Base-by-base conservation (phyloP, 2,888 invertebrate genomes). In the Thumatha senex region DNA sequence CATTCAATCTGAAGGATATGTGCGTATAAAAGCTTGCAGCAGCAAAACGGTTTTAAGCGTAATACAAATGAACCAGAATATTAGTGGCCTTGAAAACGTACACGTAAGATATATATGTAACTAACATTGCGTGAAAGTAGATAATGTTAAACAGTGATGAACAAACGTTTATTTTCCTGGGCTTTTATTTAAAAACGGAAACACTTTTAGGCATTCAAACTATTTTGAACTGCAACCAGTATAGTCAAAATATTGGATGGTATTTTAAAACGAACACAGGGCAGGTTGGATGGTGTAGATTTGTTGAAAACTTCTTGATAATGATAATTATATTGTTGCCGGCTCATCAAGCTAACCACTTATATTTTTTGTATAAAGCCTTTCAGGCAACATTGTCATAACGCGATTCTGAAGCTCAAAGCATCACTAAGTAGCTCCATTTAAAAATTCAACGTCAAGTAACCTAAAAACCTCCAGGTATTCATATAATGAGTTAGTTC, bases 1-100 rank as follows among this genome's bases (percentile, higher is more conserved):
- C 67, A 63, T 65, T 54, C 57, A 60, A 67, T 67, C 61, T 61
- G 45, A 51, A 57, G 51, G 50, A 52, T 63, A 51, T 57, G 54
- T 43, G 18, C 4, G 48, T 39, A 13, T 42, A 40, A 55, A 50
- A 41, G 36, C 56, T 45, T 54, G 45, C 31, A 46, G 47, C 46
- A 34, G 44, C 11, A 13, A 48, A n/a, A 14, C 10, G 34, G 39
- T 58, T 44, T 34, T 34, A 36, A 9, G 14, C 30, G 13, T 10
- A 12, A 11, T 24, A 14, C 11, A 24, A 24, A 24, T 24, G 18
- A 24, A 24, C 3, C 18, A n/a, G n/a, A n/a, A n/a, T n/a, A 5
- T 5, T 24, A 2, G 18, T 24, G 18, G 18, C 18, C 18, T 5
- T 5, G 18, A 2, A 5, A 5, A 24, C 18, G n/a, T n/a, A n/a